Base-by-base conservation (phyloP, 2,113 vertebrate genomes). In the Chloropsis hardwickii region DNA sequence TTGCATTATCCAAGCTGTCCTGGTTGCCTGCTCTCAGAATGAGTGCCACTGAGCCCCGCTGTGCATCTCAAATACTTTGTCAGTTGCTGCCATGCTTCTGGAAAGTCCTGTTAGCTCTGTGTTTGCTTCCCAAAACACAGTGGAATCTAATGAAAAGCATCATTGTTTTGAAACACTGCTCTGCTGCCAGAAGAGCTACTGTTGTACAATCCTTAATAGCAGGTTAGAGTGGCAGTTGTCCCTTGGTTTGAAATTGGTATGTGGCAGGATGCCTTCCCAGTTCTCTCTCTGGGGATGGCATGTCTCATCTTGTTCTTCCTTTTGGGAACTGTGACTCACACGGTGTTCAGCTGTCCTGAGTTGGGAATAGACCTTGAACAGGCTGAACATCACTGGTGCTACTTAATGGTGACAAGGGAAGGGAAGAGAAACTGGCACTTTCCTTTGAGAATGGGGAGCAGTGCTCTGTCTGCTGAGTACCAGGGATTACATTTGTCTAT, bases 191-290 rank as follows among this genome's bases (percentile, higher is more conserved):
- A 95, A 84, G 77, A 89, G 61, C 81, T 92, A 15, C 89, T 91
- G 57, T 85, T 96, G 81, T 87, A 37, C 92, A 95, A 97, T 86
- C 80, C 56, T 77, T 95, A 90, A 92, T 89, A 94, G 91, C 77
- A 92, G 83, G 61, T 94, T 94, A 42, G 88, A 84, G 81, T 84
- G 83, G 81, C 92, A 71, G 70, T 89, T 86, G 47, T 72, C 81
- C 60, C 86, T 85, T 64, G 61, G 44, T 81, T 90, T 67, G 89
- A 60, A 86, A 18, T 64, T 1, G 19, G 47, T 69, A 51, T 79
- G 88, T 72, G 88, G 72, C 87, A 37, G 56, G 51, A 39, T 83
- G 94, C 72, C 39, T 90, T 95, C 81, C 39, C 77, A 74, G 54
- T 14, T 80, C 51, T 72, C 44, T 76, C 71, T n/a, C 64, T 0